phyloP scores from a whole-genome alignment of 2,888 invertebrate genomes.

The Clitarchus hookeri region DNA sequence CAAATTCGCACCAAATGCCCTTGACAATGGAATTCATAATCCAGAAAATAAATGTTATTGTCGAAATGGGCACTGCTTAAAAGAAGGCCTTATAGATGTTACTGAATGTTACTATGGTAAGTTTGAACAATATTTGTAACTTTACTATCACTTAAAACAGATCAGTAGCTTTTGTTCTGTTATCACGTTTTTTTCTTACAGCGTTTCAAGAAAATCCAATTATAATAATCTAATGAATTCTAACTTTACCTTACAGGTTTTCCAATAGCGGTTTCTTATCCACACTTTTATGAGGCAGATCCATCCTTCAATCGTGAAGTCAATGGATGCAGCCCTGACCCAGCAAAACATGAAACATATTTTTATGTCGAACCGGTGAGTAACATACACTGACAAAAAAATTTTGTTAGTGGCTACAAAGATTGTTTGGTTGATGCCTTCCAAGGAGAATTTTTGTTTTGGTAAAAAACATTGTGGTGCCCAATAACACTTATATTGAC shows the following conservation, averaged over 20 bases:
- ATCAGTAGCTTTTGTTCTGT: too few relatives aligned
- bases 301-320: slow-evolving; percentile 66
- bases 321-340: slow-evolving; percentile 68
- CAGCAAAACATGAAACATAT: slow-evolving; percentile 67
- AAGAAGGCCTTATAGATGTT: slow-evolving; percentile 78
- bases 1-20: slow-evolving; percentile 73
- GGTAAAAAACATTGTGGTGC: too few relatives aligned
- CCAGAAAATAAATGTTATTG: slow-evolving; percentile 85
- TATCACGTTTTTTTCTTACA: too few relatives aligned
- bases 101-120: slow-evolving; percentile 82
- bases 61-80: slow-evolving; percentile 71
- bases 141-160: background rate
- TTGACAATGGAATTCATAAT: slow-evolving; percentile 75
- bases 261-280: slow-evolving; percentile 85
- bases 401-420: background rate
- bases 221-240: too few relatives aligned
- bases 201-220: too few relatives aligned
- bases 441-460: too few relatives aligned
- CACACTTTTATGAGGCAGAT: slow-evolving; percentile 82
- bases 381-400: slow-evolving; percentile 38
- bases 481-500: too few relatives aligned
- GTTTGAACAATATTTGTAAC: slow-evolving; percentile 33
- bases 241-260: slow-evolving; percentile 61
- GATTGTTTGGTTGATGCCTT: too few relatives aligned
- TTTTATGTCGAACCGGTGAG: slow-evolving; percentile 81